Evolutionary conservation across 2,113 vertebrate genomes (phyloP), one percentile per base, ranked within the genome.

Genomic region (Sceloporus tristichus): DNA sequence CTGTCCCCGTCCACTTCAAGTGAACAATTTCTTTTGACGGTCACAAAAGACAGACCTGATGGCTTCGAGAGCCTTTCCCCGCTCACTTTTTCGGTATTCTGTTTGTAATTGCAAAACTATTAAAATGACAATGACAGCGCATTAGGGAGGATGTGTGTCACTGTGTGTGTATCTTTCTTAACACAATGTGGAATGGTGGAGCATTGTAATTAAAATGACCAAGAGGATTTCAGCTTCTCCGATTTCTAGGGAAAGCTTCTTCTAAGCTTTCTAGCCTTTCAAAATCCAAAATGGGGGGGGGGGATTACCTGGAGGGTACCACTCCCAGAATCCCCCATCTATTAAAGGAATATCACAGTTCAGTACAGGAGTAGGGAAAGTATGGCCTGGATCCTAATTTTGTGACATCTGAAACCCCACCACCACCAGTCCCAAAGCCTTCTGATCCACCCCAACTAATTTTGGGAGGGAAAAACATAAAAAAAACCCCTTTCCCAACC

Each of bases 41-140:
- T 91, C 93, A 91, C 94, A 94, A 48, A 95, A 96, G 91, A 91
- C 74, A 87, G 88, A 92, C 81, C 92, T 92, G 91, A 92, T 94
- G 93, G 95, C 93, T 94, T 95, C 94, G 21, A 16, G 91, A 89
- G 84, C 87, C 79, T 65, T 73, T 16, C 34, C 4, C 34, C 73
- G 75, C 87, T 76, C 4, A 56, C 86, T 73, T 42, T 59, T 65
- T 62, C 80, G 25, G 38, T 7, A 82, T 85, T 91, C 82, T 85
- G 23, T 68, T 29, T 34, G 1, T 92, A 95, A 92, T 91, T 88
- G 84, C 89, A 65, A 81, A 91, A 86, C 93, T 87, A 93, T 94
- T 82, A 34, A 42, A 38, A 53, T 65, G 29, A 82, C 48, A 90
- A 89, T 65, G 86, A 91, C 85, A 85, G 87, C 56, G 54, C 85